Conservation (phyloP, 2,797 vertebrate genomes). For the Chrysocyon brachyurus region DNA sequence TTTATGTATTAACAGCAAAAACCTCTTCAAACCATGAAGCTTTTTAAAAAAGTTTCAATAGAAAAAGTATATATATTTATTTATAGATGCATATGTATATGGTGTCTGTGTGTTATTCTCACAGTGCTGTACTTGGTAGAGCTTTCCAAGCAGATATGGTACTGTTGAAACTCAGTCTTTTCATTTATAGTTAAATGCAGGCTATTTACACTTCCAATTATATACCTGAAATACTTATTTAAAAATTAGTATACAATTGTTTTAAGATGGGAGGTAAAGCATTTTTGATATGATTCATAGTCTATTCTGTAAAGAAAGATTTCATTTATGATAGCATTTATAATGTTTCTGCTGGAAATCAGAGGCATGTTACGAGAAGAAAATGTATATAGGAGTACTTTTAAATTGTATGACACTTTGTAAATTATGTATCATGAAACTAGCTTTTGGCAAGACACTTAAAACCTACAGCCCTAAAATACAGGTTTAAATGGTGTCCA, state of each 20-base stretch:
- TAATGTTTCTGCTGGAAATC: slow-evolving; percentile 86
- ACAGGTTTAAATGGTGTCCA: slow-evolving; percentile 81
- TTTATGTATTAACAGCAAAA: slow-evolving; percentile 82
- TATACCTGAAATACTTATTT: slow-evolving; percentile 76
- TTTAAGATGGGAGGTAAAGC: slow-evolving; percentile 84
- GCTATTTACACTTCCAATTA: slow-evolving; percentile 79
- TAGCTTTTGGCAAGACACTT: slow-evolving; percentile 86
- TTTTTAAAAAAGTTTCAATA: slow-evolving; percentile 74
- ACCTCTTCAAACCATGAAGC: slow-evolving; percentile 72
- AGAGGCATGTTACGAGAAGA: slow-evolving; percentile 73
- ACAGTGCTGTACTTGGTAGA: slow-evolving; percentile 82
- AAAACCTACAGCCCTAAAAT: slow-evolving; percentile 84
- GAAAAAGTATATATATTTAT: slow-evolving; percentile 73
- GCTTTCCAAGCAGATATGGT: slow-evolving; percentile 81
- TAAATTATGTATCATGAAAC: slow-evolving; percentile 83
- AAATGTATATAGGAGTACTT: slow-evolving; percentile 83
- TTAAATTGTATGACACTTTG: slow-evolving; percentile 81
- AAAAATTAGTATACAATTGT: slow-evolving; percentile 82
- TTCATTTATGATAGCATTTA: slow-evolving; percentile 79
- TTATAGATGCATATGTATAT: slow-evolving; percentile 49
- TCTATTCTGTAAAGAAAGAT: slow-evolving; percentile 84
- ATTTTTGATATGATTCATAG: slow-evolving; percentile 84
- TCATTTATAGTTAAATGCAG: slow-evolving; percentile 76
- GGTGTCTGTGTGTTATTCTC: slow-evolving; percentile 68
- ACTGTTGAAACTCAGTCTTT: slow-evolving; percentile 84